phyloP scores from a whole-genome alignment of 2,888 invertebrate species.

The Adelphocoris suturalis region DNA sequence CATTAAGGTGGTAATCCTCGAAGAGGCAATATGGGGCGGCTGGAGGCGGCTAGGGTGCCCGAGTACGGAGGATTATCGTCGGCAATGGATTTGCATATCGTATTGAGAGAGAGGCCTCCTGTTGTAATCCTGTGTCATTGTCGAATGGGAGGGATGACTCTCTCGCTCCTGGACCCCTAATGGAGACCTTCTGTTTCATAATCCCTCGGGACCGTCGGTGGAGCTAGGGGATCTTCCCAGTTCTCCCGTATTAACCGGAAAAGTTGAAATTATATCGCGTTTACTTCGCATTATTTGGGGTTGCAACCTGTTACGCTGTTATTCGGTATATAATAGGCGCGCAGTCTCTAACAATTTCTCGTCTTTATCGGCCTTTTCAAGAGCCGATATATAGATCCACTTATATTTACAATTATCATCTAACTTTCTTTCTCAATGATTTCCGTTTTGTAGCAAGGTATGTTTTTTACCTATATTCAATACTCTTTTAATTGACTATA shows the following conservation, averaged over 20 bases:
- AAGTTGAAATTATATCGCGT: slow-evolving; percentile 44
- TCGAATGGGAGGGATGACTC: slow-evolving; percentile 68
- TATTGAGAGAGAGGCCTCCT: slow-evolving; percentile 64
- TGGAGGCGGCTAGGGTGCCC: slow-evolving; percentile 2
- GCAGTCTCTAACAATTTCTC: too few relatives aligned
- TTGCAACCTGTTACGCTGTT: slow-evolving; percentile 40
- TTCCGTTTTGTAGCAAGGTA: too few relatives aligned
- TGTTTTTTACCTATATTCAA: too few relatives aligned
- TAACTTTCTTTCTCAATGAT: too few relatives aligned
- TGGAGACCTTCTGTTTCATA: slow-evolving; percentile 44
- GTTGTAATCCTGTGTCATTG: slow-evolving; percentile 71
- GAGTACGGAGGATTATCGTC: slow-evolving; percentile 62
- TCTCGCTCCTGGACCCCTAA: slow-evolving; percentile 6
- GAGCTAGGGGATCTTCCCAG: background rate
- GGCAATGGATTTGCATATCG: slow-evolving; percentile 68
- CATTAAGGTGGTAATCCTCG: slow-evolving; percentile 74
- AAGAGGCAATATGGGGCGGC: slow-evolving; percentile 60
- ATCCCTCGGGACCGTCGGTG: slow-evolving; percentile 10
- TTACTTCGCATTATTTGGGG: background rate
- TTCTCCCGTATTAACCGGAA: slow-evolving; percentile 6
- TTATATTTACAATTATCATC: too few relatives aligned
- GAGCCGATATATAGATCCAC: too few relatives aligned
- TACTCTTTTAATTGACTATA: too few relatives aligned
- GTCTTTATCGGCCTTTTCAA: too few relatives aligned
- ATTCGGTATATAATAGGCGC: background rate